A percentile compares a stretch with the other conserved stretches of the same genome.
These are phyloP conservation scores for Callopanchax toddi DNA, from an alignment of 2,113 vertebrate genomes.

Conservation along the genomic window DNA sequence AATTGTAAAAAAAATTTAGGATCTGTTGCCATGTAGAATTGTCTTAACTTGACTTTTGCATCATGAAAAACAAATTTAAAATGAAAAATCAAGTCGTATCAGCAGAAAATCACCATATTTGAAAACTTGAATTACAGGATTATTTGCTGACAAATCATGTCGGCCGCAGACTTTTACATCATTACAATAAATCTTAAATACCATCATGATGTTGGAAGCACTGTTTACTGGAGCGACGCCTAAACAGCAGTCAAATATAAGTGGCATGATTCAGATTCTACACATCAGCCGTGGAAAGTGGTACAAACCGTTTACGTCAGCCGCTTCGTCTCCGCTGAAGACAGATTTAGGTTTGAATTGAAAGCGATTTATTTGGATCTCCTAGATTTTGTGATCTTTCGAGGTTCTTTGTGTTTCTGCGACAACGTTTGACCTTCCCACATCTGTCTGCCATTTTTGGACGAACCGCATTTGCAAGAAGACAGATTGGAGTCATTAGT, in stretches of 20 bases:
- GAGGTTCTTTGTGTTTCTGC: constrained; percentile 12
- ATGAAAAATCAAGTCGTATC: too few species aligned
- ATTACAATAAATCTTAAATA: constrained; percentile 14
- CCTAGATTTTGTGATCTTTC: neutral
- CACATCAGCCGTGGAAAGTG: constrained; percentile 24
- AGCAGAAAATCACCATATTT: too few species aligned
- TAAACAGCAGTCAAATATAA: constrained; percentile 52
- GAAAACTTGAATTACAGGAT: too few species aligned
- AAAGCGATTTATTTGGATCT: constrained; percentile 23
- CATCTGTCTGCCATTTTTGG: constrained; percentile 62
- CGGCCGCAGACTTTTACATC: neutral
- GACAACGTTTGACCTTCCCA: constrained; percentile 18
- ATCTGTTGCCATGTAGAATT: too few species aligned
- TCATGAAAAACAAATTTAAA: too few species aligned
- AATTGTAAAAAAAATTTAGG: too few species aligned
- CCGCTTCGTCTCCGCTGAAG: constrained; percentile 1
- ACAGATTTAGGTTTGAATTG: constrained; percentile 32
- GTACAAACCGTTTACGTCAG: constrained; percentile 41
- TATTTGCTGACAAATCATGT: neutral
- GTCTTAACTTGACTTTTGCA: too few species aligned
- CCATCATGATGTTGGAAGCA: constrained; percentile 11
- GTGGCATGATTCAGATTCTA: constrained; percentile 26
- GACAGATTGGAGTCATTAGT: constrained; percentile 68
- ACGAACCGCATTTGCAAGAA: constrained; percentile 40
- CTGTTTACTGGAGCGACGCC: constrained; percentile 18